phyloP scores from a whole-genome alignment of 2,113 vertebrate species.

The Thomomys bottae region DNA sequence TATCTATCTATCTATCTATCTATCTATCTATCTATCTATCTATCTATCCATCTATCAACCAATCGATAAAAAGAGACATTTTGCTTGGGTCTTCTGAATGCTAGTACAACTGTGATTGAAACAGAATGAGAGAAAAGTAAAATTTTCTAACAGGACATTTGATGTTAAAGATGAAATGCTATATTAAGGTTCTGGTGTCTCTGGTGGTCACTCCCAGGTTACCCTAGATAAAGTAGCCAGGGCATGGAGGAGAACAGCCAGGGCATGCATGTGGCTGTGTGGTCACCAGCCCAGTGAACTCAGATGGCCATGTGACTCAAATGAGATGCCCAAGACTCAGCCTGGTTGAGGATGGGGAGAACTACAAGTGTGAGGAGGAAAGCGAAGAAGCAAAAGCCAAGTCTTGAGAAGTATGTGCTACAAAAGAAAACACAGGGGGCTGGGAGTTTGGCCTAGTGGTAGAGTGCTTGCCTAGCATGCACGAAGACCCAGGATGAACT shows the following conservation, averaged over 20 bases:
- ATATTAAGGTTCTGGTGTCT: neutral
- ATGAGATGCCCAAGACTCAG: neutral
- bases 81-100: conserved; percentile 14
- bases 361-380: neutral
- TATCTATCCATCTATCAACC: no score
- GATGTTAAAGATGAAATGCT: neutral
- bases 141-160: conserved; percentile 1
- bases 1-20: no score
- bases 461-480: no score
- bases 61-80: neutral
- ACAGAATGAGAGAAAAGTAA: neutral
- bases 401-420: neutral
- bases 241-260: neutral
- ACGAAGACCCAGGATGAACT: no score
- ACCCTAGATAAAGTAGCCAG: neutral
- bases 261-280: neutral
- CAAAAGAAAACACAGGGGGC: no score
- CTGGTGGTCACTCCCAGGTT: neutral
- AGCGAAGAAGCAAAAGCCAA: conserved; percentile 1
- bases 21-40: no score
- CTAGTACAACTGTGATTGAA: conserved; percentile 2
- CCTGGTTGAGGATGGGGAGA: no score
- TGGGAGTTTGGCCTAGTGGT: no score
- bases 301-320: neutral
- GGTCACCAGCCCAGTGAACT: neutral